Base-by-base conservation (phyloP, 2,113 vertebrate species). In the Apus apus region DNA sequence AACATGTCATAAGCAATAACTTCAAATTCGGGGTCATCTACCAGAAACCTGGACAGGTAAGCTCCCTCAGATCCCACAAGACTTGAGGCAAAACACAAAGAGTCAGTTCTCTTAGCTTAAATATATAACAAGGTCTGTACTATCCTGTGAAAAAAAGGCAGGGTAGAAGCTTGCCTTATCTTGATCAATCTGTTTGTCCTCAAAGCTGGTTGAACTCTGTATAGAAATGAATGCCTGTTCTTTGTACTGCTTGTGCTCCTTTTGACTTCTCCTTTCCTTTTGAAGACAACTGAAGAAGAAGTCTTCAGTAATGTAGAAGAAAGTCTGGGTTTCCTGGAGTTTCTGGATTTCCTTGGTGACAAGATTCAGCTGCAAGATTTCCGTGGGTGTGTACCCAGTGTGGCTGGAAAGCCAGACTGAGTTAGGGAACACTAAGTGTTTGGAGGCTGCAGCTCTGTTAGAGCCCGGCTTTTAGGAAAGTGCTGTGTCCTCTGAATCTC, bases 11-110 rank as follows among this genome's bases (percentile, higher is more conserved):
- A 97, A 99, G 97, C 97, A 99, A 99, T 98, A 99, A 99, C 97
- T 99, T 99, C 96, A 99, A 99, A 96, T 99, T 99, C 81, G 99
- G 99, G 19, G 98, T 99, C 57, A 98, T 99, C 96, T 99, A 99
- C 97, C 99, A 99, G 96, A 99, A 98, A 97, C 98, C 98, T 92
- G 98, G 98, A 34, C 99, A 99, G 98, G 99, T 99, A 95, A 98
- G 98, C n/a, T 45, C 13, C 16, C 11, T 84, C 16, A 76, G 14
- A 62, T 66, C 25, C 40, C 18, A 21, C 0, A 2, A 21, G 68
- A 32, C 11, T 62, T 61, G 29, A 64, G 11, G 12, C 12, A 93
- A 85, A 93, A 48, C 15, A 13, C 13, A 38, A 11, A 54, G n/a
- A 67, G 14, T 65, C 14, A 25, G 9, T 85, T 87, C 23, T 61